Conservation (phyloP, 1,140 invertebrate genomes). For the Ceratosolen solmsi region DNA sequence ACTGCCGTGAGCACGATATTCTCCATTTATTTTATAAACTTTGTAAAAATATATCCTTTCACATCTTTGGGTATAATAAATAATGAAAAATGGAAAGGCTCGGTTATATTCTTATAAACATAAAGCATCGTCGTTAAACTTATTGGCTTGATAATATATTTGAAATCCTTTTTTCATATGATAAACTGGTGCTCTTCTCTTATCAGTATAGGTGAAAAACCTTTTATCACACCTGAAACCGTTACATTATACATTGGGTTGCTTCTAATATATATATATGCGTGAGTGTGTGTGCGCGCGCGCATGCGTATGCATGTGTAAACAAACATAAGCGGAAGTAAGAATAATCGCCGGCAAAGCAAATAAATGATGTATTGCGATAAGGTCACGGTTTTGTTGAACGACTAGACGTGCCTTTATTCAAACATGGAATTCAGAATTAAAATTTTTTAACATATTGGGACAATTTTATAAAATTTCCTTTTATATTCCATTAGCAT, state of each 20-base stretch:
- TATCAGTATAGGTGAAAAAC: conserved; percentile 48
- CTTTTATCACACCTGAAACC: conserved; percentile 47
- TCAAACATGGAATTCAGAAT: conserved; percentile 10
- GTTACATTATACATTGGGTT: conserved; percentile 30
- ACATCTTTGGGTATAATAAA: too few relatives aligned
- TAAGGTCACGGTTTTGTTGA: background rate
- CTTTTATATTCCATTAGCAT: background rate
- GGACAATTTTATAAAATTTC: background rate
- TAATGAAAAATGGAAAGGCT: too few relatives aligned
- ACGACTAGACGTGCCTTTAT: background rate
- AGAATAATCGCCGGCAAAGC: background rate
- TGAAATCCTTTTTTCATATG: conserved; percentile 3
- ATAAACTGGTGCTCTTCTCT: background rate
- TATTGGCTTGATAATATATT: background rate
- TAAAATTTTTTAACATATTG: conserved; percentile 25
- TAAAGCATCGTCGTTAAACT: too few relatives aligned
- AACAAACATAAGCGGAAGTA: conserved; percentile 39
- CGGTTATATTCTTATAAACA: too few relatives aligned
- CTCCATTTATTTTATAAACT: too few relatives aligned
- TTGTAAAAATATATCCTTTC: too few relatives aligned
- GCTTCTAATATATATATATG: background rate
- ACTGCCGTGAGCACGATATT: too few relatives aligned
- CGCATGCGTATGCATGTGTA: background rate
- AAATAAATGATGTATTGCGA: conserved; percentile 18
- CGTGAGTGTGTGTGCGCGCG: background rate